Percentiles rank a stretch among this genome's conserved stretches.
Evolutionary conservation across 1,140 invertebrate genomes (phyloP).

Genomic region (Drosophila suzukii): DNA sequence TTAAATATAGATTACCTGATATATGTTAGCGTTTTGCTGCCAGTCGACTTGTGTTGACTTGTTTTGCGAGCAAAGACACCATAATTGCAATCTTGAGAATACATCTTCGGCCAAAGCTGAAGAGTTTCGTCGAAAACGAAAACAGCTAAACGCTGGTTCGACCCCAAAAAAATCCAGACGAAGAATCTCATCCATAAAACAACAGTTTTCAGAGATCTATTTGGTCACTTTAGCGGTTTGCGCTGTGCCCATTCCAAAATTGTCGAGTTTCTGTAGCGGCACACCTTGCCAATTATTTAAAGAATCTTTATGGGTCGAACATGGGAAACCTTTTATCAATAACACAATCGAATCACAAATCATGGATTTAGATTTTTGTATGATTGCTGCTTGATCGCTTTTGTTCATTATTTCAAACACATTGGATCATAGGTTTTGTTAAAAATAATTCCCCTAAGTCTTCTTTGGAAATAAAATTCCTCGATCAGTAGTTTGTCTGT

Average conservation of each 20-base stretch:
- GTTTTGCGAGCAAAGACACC: conserved; percentile 20
- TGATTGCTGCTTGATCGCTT: not conserved
- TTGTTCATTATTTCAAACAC: not conserved
- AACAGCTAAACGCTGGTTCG: conserved; percentile 7
- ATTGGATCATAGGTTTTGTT: not conserved
- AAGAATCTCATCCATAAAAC: conserved; percentile 13
- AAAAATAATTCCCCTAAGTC: too few relatives aligned
- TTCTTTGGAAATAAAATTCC: too few relatives aligned
- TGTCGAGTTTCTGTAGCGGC: not conserved
- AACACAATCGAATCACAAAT: too few relatives aligned
- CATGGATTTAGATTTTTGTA: not conserved
- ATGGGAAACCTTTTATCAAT: too few relatives aligned
- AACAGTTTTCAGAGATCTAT: not conserved
- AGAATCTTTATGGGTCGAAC: too few relatives aligned
- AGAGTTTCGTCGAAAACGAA: conserved; percentile 1
- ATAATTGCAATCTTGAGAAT: conserved; percentile 19
- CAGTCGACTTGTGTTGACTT: conserved; percentile 14
- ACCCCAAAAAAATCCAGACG: conserved; percentile 16
- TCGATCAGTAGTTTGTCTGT: too few relatives aligned
- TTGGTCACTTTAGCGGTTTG: not conserved
- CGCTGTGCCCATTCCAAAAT: not conserved
- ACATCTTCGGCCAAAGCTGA: not conserved
- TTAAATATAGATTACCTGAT: conserved; percentile 45
- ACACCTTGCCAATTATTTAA: conserved; percentile 1
- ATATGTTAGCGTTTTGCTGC: conserved; percentile 9